Evolutionary conservation across 2,888 invertebrate genomes (phyloP).

Genomic region (Ischnus inquisitorius): DNA sequence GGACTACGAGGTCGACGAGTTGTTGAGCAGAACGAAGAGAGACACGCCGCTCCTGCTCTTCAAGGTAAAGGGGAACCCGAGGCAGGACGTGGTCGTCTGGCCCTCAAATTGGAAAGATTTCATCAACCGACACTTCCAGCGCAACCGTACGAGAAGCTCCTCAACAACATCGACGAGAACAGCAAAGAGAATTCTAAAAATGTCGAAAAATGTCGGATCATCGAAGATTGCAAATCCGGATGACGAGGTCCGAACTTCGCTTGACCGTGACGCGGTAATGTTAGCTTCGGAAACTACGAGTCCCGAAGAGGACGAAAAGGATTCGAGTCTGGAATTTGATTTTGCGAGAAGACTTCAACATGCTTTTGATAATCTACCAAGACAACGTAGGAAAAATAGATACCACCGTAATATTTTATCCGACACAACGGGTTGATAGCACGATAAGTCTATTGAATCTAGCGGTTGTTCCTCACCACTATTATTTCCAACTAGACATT

Average conservation of each 20-base stretch:
- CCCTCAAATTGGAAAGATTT: slow-evolving; percentile 59
- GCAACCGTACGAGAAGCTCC: slow-evolving; percentile 34
- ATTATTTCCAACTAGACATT: too few relatives aligned
- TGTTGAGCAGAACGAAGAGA: slow-evolving; percentile 50
- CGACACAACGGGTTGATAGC: too few relatives aligned
- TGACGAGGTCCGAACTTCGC: background rate
- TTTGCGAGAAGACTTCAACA: background rate
- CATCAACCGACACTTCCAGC: slow-evolving; percentile 45
- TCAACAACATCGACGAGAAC: background rate
- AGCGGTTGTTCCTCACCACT: too few relatives aligned
- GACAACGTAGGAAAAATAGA: slow-evolving; percentile 13
- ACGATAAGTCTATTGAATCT: too few relatives aligned
- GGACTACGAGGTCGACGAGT: slow-evolving; percentile 25
- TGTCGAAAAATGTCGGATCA: slow-evolving; percentile 29
- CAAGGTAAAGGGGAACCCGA: slow-evolving; percentile 40
- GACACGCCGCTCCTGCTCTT: slow-evolving; percentile 62
- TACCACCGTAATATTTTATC: background rate
- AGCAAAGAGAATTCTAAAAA: slow-evolving; percentile 33
- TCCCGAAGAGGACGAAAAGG: background rate
- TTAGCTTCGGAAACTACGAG: background rate
- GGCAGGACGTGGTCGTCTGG: slow-evolving; percentile 58
- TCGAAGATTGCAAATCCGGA: background rate
- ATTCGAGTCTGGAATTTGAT: slow-evolving; percentile 11
- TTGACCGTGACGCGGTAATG: background rate
- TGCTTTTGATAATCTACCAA: slow-evolving; percentile 14